These are phyloP conservation scores for Nomada fabriciana DNA, from an alignment of 2,888 invertebrate species.

Conservation along the genomic window DNA sequence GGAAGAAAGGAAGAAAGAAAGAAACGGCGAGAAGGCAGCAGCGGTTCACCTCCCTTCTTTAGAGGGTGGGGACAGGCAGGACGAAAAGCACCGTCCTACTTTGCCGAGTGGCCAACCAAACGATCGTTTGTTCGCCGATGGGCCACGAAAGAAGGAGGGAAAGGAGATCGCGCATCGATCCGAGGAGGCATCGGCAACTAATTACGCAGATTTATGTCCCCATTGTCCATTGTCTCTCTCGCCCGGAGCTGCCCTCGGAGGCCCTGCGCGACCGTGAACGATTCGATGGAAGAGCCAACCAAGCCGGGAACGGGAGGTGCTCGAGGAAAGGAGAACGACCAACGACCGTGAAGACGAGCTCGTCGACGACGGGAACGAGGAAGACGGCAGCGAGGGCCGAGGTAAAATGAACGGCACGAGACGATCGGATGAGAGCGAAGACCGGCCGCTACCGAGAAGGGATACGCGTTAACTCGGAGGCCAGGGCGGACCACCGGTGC, in stretches of 20 bases:
- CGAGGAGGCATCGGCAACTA: slow-evolving; percentile 89
- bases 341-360: slow-evolving; percentile 51
- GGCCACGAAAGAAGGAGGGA: slow-evolving; percentile 71
- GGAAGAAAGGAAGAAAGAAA: slow-evolving; percentile 18
- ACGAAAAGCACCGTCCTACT: slow-evolving; percentile 81
- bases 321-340: slow-evolving; percentile 53
- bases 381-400: slow-evolving; percentile 55
- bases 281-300: slow-evolving; percentile 61
- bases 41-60: slow-evolving; percentile 62
- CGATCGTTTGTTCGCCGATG: slow-evolving; percentile 81
- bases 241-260: slow-evolving; percentile 83
- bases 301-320: slow-evolving; percentile 57
- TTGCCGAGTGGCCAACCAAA: slow-evolving; percentile 83
- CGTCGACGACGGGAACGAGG: slow-evolving; percentile 50
- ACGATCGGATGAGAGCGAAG: slow-evolving; percentile 45
- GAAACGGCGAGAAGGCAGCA: slow-evolving; percentile 56
- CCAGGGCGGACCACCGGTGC: slow-evolving; percentile 79
- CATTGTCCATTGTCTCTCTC: slow-evolving; percentile 94
- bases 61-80: slow-evolving; percentile 74
- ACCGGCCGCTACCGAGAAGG: slow-evolving; percentile 51
- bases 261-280: slow-evolving; percentile 61
- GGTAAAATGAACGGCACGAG: slow-evolving; percentile 58
- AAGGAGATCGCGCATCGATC: slow-evolving; percentile 84
- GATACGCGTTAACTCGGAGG: slow-evolving; percentile 60
- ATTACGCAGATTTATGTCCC: slow-evolving; percentile 97